Percentiles rank a stretch among this genome's conserved stretches.
Evolutionary conservation across 2,888 invertebrate species (phyloP).

Genomic region (Andrena haemorrhoa): DNA sequence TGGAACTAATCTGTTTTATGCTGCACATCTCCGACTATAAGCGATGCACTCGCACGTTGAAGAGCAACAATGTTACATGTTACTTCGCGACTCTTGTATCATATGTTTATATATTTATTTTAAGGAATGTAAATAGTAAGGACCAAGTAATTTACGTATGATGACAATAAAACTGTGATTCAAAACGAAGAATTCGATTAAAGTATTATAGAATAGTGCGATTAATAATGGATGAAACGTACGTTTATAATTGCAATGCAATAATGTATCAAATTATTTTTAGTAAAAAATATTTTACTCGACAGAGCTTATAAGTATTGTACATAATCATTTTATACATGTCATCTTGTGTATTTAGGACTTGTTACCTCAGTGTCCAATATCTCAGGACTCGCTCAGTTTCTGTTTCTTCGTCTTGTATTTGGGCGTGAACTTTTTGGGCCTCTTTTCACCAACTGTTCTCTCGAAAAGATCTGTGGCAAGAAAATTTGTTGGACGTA

Average conservation of each 20-base stretch:
- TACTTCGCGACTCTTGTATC: constrained; percentile 8
- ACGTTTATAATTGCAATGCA: neutral
- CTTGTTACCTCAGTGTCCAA: constrained; percentile 2
- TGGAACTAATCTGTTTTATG: neutral
- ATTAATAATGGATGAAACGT: too few species aligned
- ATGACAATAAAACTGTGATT: constrained; percentile 14
- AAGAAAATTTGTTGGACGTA: constrained; percentile 12
- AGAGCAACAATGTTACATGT: neutral
- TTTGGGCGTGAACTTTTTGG: constrained; percentile 63
- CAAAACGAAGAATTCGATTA: constrained; percentile 2
- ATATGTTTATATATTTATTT: constrained; percentile 21
- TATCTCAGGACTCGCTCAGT: constrained; percentile 26
- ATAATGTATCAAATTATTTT: constrained; percentile 23
- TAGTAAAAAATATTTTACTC: constrained; percentile 36
- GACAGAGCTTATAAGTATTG: neutral
- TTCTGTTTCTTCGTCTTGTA: constrained; percentile 76
- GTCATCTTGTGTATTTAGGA: neutral
- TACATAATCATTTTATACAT: constrained; percentile 19
- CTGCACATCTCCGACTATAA: neutral
- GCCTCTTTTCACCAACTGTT: constrained; percentile 69
- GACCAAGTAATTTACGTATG: too few species aligned
- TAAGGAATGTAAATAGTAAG: constrained; percentile 16
- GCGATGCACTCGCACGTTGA: neutral
- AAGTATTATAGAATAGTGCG: neutral
- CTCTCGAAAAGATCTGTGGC: constrained; percentile 73